Conservation (phyloP, 1,140 invertebrate species). For the Odontomachus brunneus region DNA sequence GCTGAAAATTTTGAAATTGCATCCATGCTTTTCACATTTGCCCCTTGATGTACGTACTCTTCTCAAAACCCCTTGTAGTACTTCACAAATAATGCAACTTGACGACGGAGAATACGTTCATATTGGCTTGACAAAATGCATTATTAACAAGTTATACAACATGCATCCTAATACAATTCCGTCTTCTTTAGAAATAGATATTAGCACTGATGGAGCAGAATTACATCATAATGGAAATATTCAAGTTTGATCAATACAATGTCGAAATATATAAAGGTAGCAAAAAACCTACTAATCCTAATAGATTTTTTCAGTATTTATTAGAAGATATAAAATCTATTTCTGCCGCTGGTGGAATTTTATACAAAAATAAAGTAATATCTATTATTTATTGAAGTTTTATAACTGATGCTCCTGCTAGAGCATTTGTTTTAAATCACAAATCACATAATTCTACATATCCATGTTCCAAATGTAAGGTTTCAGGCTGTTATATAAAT, state of each 20-base stretch:
- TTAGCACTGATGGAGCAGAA: constrained; percentile 5
- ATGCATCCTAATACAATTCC: background rate
- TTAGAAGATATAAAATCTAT: background rate
- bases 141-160: background rate
- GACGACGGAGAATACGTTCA: constrained; percentile 3
- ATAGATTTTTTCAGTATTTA: background rate
- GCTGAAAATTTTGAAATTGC: background rate
- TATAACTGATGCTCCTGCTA: constrained; percentile 4
- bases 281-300: background rate
- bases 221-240: constrained; percentile 11
- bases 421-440: no score
- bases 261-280: no score
- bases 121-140: background rate
- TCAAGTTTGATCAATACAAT: constrained; percentile 1
- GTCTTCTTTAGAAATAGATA: constrained; percentile 1
- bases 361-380: background rate
- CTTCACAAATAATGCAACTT: constrained; percentile 1
- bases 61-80: background rate
- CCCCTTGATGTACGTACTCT: background rate
- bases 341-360: background rate
- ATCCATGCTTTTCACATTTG: background rate
- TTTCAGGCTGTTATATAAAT: no score
- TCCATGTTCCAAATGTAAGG: no score
- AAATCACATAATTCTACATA: no score
- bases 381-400: constrained; percentile 5